These are phyloP conservation scores for Thaleichthys pacificus DNA, from an alignment of 2,797 vertebrate genomes.

Conservation along the genomic window DNA sequence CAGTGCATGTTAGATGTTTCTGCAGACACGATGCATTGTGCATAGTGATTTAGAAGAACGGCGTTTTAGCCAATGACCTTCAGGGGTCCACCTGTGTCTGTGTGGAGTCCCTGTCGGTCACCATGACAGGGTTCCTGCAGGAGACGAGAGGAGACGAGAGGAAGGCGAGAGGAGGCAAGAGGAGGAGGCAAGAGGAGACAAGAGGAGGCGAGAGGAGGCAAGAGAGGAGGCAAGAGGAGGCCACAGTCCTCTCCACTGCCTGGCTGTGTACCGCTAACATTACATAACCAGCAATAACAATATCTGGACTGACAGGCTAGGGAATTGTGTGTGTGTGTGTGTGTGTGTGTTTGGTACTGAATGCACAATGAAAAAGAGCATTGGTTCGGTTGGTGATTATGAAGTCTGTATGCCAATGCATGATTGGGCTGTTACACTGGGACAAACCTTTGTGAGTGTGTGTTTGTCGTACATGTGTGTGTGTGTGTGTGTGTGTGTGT, in stretches of 20 bases:
- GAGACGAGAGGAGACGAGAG: constrained; percentile 6
- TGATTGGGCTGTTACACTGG: too few species aligned
- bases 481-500: constrained; percentile 15
- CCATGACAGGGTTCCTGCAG: background rate
- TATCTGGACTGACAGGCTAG: too few species aligned
- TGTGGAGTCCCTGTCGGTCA: background rate
- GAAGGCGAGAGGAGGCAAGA: background rate
- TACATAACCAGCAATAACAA: too few species aligned
- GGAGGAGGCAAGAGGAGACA: constrained; percentile 30
- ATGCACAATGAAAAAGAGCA: too few species aligned
- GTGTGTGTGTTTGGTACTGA: too few species aligned
- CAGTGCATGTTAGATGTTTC: too few species aligned
- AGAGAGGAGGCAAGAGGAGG: background rate
- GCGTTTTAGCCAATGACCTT: background rate
- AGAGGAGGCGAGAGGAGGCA: constrained; percentile 25
- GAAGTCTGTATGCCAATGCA: too few species aligned
- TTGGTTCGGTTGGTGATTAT: too few species aligned
- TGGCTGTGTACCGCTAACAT: too few species aligned
- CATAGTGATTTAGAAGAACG: too few species aligned
- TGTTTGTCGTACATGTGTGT: constrained; percentile 28
- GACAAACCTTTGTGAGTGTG: constrained; percentile 40
- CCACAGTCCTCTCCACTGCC: constrained; percentile 31
- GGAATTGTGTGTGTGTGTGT: too few species aligned
- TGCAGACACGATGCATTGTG: background rate
- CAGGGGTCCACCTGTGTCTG: too few species aligned